These are phyloP conservation scores for Hypena proboscidalis DNA, from an alignment of 2,888 invertebrate species.

Conservation along the genomic window DNA sequence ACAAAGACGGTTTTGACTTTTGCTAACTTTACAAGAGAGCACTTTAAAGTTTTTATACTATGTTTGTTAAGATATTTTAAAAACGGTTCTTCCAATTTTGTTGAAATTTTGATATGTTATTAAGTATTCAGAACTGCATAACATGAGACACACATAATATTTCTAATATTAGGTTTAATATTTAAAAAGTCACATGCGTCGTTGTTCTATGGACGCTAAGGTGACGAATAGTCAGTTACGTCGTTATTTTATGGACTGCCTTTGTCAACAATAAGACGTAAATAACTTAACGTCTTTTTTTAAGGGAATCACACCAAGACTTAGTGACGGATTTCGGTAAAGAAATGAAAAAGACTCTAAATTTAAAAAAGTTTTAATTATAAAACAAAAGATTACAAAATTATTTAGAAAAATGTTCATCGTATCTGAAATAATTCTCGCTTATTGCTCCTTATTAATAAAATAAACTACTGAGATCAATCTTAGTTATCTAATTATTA, in stretches of 20 bases:
- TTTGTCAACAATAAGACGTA: no score
- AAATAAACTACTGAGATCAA: no score
- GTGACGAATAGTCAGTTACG: not conserved
- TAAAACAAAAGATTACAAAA: not conserved
- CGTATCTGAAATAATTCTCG: no score
- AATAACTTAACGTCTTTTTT: no score
- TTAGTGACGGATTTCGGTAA: no score
- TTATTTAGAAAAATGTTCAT: no score
- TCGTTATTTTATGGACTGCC: not conserved
- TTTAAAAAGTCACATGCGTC: not conserved
- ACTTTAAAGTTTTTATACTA: not conserved
- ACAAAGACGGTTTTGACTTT: not conserved
- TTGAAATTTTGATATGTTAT: no score
- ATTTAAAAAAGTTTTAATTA: not conserved
- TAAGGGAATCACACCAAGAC: no score
- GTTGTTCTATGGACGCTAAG: not conserved
- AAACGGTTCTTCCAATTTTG: not conserved
- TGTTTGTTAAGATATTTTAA: not conserved
- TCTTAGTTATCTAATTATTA: no score
- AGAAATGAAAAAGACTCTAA: not conserved
- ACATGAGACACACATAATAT: no score
- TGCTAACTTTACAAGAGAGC: not conserved
- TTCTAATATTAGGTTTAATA: not conserved
- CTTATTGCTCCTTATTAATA: no score
- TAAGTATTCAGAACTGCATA: no score